phyloP scores from a whole-genome alignment of 2,888 invertebrate species.

The Luperina testacea region DNA sequence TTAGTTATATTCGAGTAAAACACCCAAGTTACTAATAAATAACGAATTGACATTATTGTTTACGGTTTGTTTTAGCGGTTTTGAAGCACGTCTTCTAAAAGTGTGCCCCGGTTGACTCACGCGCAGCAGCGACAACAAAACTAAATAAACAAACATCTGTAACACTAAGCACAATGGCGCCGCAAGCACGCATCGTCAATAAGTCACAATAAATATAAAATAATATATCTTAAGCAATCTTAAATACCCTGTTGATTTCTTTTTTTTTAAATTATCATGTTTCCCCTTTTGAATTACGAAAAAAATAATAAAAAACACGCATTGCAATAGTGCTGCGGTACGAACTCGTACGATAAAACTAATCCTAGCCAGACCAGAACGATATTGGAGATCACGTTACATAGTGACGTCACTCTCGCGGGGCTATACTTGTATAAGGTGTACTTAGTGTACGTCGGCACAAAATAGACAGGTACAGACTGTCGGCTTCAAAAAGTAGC shows the following conservation, averaged over 20 bases:
- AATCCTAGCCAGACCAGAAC: constrained; percentile 65
- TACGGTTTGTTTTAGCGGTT: not conserved
- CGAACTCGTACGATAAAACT: constrained; percentile 60
- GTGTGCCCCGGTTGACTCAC: not conserved
- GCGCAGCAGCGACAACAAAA: constrained; percentile 55
- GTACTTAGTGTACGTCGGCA: constrained; percentile 9
- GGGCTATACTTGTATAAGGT: not conserved
- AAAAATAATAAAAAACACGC: constrained; percentile 67
- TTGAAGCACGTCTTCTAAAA: not conserved
- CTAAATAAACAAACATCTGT: constrained; percentile 75
- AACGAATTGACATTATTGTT: not conserved
- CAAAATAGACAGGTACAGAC: not conserved
- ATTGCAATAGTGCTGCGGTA: constrained; percentile 68
- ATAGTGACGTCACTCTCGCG: constrained; percentile 45
- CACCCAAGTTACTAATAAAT: not conserved
- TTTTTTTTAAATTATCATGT: constrained; percentile 78
- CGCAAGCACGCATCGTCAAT: constrained; percentile 72
- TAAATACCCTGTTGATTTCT: constrained; percentile 90
- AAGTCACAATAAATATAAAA: constrained; percentile 87
- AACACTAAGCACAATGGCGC: constrained; percentile 78
- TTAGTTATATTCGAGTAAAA: constrained; percentile 15
- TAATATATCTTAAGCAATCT: constrained; percentile 89
- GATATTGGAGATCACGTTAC: constrained; percentile 68
- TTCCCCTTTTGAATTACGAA: constrained; percentile 78
- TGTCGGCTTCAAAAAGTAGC: not conserved